Evolutionary conservation across 2,797 vertebrate genomes (phyloP), one percentile per base, ranked within the genome.

Genomic region (Gila robusta): DNA sequence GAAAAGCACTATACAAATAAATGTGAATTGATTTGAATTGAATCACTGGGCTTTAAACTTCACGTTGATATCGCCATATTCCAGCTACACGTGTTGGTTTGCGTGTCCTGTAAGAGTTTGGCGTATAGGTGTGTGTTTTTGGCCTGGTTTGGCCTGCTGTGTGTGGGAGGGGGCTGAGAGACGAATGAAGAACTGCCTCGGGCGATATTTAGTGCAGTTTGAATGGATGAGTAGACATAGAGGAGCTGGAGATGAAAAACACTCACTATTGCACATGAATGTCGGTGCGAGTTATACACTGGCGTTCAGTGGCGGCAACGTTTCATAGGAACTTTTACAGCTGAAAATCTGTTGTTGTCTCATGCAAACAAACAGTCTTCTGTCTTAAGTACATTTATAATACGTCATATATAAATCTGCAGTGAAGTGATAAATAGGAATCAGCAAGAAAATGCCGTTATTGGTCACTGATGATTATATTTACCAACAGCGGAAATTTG

Each of bases 131-230:
- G 70, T 81, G 77, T 16, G 17, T n/a, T 52, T 37, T 73, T 72
- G 26, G 69, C 32, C 64, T 16, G 12, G 72, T 62, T 74, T 70
- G 47, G 49, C 26, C 56, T 41, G 37, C 35, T 81, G 26, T 49
- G 74, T 26, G 84, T 90, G 80, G 87, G 66, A 37, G 83, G 86
- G 26, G 79, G 85, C 49, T 64, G 81, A 87, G 80, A 82, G 88
- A 86, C 85, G 69, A 69, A 73, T 89, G 89, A 79, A 90, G 91
- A 93, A 89, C 49, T 11, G 94, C 95, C 95, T 90, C 89, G 2
- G 95, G 95, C 94, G 87, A 88, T 89, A 90, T 94, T 96, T 95
- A 95, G 94, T 95, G 92, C 93, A 95, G 93, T 94, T 91, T 94
- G 94, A 96, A 96, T 95, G 93, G 92, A 91, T 95, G 92, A 96